Percentiles rank a stretch among this genome's conserved stretches.
These are phyloP conservation scores for Drosophila tanythrix DNA, from an alignment of 2,888 invertebrate species.

Conservation along the genomic window DNA sequence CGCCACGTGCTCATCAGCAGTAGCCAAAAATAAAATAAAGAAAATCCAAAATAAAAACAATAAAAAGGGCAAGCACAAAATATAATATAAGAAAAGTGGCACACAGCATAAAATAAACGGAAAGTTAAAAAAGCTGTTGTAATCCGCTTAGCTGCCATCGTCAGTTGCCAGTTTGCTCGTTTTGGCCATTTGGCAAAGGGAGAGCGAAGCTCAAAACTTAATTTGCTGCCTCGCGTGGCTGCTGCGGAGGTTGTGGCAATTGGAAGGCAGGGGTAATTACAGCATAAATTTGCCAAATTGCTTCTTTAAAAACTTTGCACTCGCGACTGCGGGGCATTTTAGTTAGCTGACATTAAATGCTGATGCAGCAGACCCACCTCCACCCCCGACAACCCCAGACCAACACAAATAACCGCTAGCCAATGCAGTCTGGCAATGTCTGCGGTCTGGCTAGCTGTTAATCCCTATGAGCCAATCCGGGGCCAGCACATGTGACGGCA, in stretches of 20 bases:
- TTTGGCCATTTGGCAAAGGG: slow-evolving; percentile 60
- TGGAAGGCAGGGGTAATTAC: slow-evolving; percentile 54
- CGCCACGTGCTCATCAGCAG: slow-evolving; percentile 47
- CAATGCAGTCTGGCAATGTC: slow-evolving; percentile 14
- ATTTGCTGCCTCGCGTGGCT: slow-evolving; percentile 60
- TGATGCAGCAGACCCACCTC: slow-evolving; percentile 28
- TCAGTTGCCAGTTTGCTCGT: slow-evolving; percentile 48
- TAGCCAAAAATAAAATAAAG: slow-evolving; percentile 7
- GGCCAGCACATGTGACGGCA: slow-evolving; percentile 40
- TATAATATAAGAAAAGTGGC: slow-evolving; percentile 19
- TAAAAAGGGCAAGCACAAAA: slow-evolving; percentile 24
- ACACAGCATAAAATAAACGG: slow-evolving; percentile 19
- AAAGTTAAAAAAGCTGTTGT: slow-evolving; percentile 48
- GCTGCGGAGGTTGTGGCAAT: neutral
- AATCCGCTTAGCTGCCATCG: slow-evolving; percentile 75
- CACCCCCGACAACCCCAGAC: neutral
- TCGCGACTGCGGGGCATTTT: slow-evolving; percentile 34
- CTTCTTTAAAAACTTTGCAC: slow-evolving; percentile 64
- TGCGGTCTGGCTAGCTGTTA: slow-evolving; percentile 56
- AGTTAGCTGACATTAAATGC: slow-evolving; percentile 47
- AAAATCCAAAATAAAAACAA: slow-evolving; percentile 16
- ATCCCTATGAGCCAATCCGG: slow-evolving; percentile 52
- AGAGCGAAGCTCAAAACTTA: slow-evolving; percentile 70
- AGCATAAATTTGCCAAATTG: slow-evolving; percentile 77
- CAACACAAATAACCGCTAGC: slow-evolving; percentile 8